Evolutionary conservation across 2,888 invertebrate genomes (phyloP), one percentile per base, ranked within the genome.

Genomic region (Mimas tiliae): DNA sequence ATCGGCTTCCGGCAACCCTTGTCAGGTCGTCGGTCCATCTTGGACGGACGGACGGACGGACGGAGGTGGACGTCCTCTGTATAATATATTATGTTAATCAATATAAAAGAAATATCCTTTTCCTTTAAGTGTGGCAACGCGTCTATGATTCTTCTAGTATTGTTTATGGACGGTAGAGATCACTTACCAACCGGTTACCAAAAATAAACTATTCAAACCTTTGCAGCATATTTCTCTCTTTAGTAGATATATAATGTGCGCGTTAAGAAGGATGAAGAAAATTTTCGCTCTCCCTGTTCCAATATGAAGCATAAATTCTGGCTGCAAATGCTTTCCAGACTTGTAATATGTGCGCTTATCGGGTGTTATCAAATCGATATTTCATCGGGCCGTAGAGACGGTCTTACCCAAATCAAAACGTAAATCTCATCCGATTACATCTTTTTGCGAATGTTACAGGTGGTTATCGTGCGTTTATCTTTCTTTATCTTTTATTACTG

Each of bases 341-440:
- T 58, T 42, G 58, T 58, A 58, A 58, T 58, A 58, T 58, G 58
- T 58, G 42, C 58, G 58, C 58, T 58, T 58, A 53, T 58, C 58
- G 38, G 58, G 58, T 58, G 65, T 66, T 66, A 66, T 66, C 63
- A 65, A 68, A 68, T 66, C 62, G 53, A 68, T 68, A 65, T 66
- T 66, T 64, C 62, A 38, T 63, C 45, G 66, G 51, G 45, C 50
- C 38, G 62, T n/a, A 38, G 51, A 48, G 45, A n/a, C 27, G 42
- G 62, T 34, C 63, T 66, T 63, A 66, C 66, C 63, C 52, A 66
- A 66, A 66, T 66, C 63, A 63, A 63, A 53, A 66, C 63, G 52
- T 66, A 66, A 66, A 66, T 66, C 63, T 63, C 45, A 66, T 66
- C 53, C 53, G 63, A 66, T 66, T 63, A 52, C 45, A 52, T 47